phyloP scores from a whole-genome alignment of 2,888 invertebrate genomes.

The Chrysolina oricalcia region DNA sequence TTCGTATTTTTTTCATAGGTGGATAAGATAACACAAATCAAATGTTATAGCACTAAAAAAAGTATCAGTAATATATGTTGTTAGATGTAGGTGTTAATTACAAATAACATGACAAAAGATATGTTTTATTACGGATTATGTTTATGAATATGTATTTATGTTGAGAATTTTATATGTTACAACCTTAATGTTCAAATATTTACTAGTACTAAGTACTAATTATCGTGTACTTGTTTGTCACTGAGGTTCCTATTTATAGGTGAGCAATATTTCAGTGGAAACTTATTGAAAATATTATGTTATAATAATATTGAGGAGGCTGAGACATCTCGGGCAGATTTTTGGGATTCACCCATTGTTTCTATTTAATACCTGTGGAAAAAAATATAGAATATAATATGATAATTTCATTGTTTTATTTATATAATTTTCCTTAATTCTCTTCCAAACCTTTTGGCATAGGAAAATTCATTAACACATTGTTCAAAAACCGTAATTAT shows the following conservation, averaged over 20 bases:
- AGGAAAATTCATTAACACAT: no score
- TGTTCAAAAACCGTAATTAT: no score
- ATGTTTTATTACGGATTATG: conserved; percentile 2
- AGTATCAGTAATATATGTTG: neutral
- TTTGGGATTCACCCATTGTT: conserved; percentile 4
- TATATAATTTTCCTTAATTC: neutral
- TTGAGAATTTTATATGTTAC: conserved; percentile 29
- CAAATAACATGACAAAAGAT: neutral
- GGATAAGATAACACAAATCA: neutral
- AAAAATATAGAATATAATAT: conserved; percentile 7
- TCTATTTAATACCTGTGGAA: neutral
- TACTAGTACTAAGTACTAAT: conserved; percentile 32
- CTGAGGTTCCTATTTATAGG: neutral
- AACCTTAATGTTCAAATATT: conserved; percentile 12
- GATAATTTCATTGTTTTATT: neutral
- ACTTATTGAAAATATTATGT: conserved; percentile 28
- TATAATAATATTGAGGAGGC: conserved; percentile 21
- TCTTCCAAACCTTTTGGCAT: no score
- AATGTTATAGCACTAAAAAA: neutral
- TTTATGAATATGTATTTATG: conserved; percentile 9
- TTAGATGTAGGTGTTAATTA: conserved; percentile 7
- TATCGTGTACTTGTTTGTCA: neutral
- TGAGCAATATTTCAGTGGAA: conserved; percentile 14
- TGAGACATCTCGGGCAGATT: neutral
- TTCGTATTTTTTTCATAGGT: neutral